phyloP scores from a whole-genome alignment of 2,888 invertebrate genomes.

The Arge pagana region DNA sequence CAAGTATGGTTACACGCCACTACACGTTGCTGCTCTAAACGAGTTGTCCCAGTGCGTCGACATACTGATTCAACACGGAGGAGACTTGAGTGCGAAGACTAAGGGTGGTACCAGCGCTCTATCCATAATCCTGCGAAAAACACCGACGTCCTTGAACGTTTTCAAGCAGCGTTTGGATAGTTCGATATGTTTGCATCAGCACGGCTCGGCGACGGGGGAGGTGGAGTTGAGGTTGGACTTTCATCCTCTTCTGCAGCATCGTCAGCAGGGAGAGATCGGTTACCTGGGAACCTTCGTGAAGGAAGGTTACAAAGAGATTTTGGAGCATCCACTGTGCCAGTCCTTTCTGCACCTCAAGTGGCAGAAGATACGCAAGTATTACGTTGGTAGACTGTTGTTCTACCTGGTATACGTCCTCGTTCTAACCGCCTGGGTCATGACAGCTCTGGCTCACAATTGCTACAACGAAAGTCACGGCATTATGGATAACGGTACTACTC shows the following conservation, averaged over 20 bases:
- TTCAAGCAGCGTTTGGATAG: slow-evolving; percentile 81
- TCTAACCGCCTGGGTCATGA: slow-evolving; percentile 80
- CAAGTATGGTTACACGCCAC: slow-evolving; percentile 82
- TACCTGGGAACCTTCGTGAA: slow-evolving; percentile 86
- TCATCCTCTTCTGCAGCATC: slow-evolving; percentile 79
- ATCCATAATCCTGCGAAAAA: slow-evolving; percentile 84
- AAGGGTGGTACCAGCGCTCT: slow-evolving; percentile 86
- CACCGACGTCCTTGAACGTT: slow-evolving; percentile 83
- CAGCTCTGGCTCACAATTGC: slow-evolving; percentile 82
- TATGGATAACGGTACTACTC: slow-evolving; percentile 65
- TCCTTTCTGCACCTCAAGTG: slow-evolving; percentile 87
- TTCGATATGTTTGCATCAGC: slow-evolving; percentile 78
- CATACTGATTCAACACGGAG: slow-evolving; percentile 80
- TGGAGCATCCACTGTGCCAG: slow-evolving; percentile 85
- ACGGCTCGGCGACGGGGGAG: slow-evolving; percentile 77
- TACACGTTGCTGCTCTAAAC: slow-evolving; percentile 85
- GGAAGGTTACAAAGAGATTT: slow-evolving; percentile 85
- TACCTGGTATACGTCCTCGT: slow-evolving; percentile 81
- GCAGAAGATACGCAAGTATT: slow-evolving; percentile 89
- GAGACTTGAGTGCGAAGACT: slow-evolving; percentile 86
- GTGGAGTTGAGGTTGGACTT: slow-evolving; percentile 83
- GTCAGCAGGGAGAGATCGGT: slow-evolving; percentile 82
- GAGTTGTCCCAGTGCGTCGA: slow-evolving; percentile 85
- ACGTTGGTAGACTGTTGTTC: slow-evolving; percentile 77
- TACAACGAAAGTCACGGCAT: slow-evolving; percentile 71